Base-by-base conservation (phyloP, 2,113 vertebrate genomes). In the Fukomys damarensis region DNA sequence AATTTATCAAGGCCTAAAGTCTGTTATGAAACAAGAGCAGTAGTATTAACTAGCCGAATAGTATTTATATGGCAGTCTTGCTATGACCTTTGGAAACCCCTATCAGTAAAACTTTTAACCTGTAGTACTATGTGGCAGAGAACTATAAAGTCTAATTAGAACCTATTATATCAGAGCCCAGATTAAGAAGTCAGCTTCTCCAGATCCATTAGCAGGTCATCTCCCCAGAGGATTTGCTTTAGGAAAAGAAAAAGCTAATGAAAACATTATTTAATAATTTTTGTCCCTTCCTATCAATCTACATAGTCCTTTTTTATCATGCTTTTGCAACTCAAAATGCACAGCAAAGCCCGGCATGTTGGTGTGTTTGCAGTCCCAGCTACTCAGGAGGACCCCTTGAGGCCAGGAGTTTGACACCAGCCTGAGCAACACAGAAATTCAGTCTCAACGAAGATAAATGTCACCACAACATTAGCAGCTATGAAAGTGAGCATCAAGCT, bases 171-270 rank as follows among this genome's bases (percentile, higher is more conserved):
- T 59, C 72, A 96, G n/a, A 35, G 52, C 26, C 61, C 56, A 86
- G 14, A 94, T 26, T 87, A 93, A 98, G 97, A 90, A 86, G 79
- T 91, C 0, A 86, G 86, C 7, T 79, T 56, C 80, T 80, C 89
- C 79, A 86, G 83, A 59, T 89, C 97, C 83, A 85, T n/a, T 46
- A 86, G 76, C 66, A 82, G 98, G 88, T 94, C 65, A 93, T 92
- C 91, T 94, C 61, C 80, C 80, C 76, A 43, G 59, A 94, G 86
- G 83, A 97, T 91, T 35, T 91, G 70, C 63, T 93, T 74, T 72
- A 96, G 89, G 7, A 89, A 93, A 96, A 96, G 0, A 89, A 82
- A 91, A 87, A 43, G 76, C 65, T 95, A 96, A 89, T 84, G 82
- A 96, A 79, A 86, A 74, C 16, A 0, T 93, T 68, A 80, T 86